Evolutionary conservation across 2,113 vertebrate species (phyloP), one percentile per base, ranked within the genome.

Genomic region (Laterallus jamaicensis): DNA sequence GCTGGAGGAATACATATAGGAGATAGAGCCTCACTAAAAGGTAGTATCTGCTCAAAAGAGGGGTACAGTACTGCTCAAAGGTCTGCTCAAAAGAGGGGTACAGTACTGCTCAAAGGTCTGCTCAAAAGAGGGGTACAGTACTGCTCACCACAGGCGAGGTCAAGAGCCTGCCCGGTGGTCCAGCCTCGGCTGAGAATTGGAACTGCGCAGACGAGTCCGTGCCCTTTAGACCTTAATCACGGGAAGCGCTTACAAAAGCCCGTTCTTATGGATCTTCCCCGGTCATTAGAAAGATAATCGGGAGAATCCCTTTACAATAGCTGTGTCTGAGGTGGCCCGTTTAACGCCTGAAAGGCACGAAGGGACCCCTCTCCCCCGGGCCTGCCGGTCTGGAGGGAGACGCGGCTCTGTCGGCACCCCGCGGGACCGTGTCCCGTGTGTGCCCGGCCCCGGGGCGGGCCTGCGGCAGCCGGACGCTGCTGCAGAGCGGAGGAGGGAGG

Each of bases 251-350:
- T 50, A 70, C 37, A 93, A 83, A 92, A 92, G 63, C 44, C 64
- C 39, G 28, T 69, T 93, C 68, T 86, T 74, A 83, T 24, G n/a
- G 17, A 60, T 62, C 64, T 39, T 77, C 64, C 40, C 4, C 20
- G n/a, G 55, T 28, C 80, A 77, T 95, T 22, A 86, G 54, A 85
- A 90, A 71, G 90, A 80, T 59, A 92, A 90, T 25, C 10, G 85
- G 44, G 90, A 69, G 44, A 83, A 80, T 82, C 39, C 20, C 11
- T 64, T 69, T 52, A 47, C 54, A 84, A 76, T 14, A 66, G 91
- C 42, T 4, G 49, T 54, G 44, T 66, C 77, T 2, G 50, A 63
- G 54, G 67, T 6, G 75, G n/a, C 37, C 69, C 20, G 25, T 31
- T 69, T 22, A 66, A 1, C 2, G 26, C 18, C 39, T 15, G 35